phyloP scores from a whole-genome alignment of 2,888 invertebrate genomes.

The Dasypogon diadema region DNA sequence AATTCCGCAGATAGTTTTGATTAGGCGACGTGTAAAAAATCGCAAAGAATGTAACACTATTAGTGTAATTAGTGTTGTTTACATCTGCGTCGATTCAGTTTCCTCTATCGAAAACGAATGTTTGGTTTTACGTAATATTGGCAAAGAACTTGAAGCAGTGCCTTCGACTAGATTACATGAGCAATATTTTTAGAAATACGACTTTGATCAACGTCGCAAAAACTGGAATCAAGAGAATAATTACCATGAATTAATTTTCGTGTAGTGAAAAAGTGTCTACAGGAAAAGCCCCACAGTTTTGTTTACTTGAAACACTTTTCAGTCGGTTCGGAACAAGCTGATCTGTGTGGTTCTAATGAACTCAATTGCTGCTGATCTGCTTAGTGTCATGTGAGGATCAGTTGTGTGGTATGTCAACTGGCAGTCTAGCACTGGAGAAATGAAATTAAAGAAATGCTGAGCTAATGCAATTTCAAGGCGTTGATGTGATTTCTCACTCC shows the following conservation, averaged over 20 bases:
- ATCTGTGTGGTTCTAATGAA: constrained; percentile 25
- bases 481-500: constrained; percentile 11
- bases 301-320: constrained; percentile 6
- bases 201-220: constrained; percentile 12
- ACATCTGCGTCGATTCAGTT: too few species aligned
- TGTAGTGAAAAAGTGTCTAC: neutral
- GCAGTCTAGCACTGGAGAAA: neutral
- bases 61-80: too few species aligned
- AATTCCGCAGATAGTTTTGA: too few species aligned
- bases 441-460: constrained; percentile 40
- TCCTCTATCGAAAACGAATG: neutral
- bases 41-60: too few species aligned
- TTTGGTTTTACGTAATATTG: neutral
- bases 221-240: constrained; percentile 18
- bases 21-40: too few species aligned
- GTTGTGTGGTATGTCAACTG: neutral
- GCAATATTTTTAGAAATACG: constrained; percentile 37
- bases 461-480: constrained; percentile 32
- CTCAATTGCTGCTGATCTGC: constrained; percentile 34
- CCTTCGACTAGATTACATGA: constrained; percentile 9
- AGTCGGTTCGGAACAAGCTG: constrained; percentile 1
- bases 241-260: constrained; percentile 11
- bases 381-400: neutral
- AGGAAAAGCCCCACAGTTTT: constrained; percentile 2
- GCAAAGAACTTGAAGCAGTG: constrained; percentile 2